These are phyloP conservation scores for Isotomurus palustris DNA, from an alignment of 2,888 invertebrate genomes.

Conservation along the genomic window DNA sequence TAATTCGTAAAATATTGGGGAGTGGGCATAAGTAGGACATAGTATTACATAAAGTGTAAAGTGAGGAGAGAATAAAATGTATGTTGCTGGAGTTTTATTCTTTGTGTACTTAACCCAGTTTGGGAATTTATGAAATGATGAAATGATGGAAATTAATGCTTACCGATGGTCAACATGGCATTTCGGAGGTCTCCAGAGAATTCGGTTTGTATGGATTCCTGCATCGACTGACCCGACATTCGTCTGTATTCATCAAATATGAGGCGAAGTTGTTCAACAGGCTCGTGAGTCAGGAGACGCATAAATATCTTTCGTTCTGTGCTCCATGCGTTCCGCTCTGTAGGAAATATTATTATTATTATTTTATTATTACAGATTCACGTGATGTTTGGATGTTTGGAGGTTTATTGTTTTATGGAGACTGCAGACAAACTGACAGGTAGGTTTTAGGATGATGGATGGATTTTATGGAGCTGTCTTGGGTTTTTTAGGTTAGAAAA, in stretches of 20 bases:
- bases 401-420: too few species aligned
- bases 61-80: neutral
- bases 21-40: neutral
- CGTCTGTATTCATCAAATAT: constrained; percentile 70
- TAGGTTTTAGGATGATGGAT: too few species aligned
- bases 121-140: too few species aligned
- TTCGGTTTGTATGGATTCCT: constrained; percentile 63
- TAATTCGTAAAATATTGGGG: neutral
- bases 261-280: constrained; percentile 64
- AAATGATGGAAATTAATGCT: too few species aligned
- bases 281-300: constrained; percentile 67
- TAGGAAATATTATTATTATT: too few species aligned
- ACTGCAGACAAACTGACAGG: too few species aligned
- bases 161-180: constrained; percentile 65
- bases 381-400: too few species aligned
- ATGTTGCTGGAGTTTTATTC: too few species aligned
- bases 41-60: neutral
- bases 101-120: too few species aligned
- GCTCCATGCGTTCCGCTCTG: constrained; percentile 53
- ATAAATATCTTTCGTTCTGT: constrained; percentile 70
- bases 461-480: too few species aligned
- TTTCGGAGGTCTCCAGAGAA: constrained; percentile 61
- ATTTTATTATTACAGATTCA: too few species aligned
- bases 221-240: constrained; percentile 66
- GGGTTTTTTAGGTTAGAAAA: too few species aligned